A percentile compares a stretch with the other conserved stretches of the same genome.
These are phyloP conservation scores for Athetis lepigone DNA, from an alignment of 2,888 invertebrate species.

Conservation along the genomic window DNA sequence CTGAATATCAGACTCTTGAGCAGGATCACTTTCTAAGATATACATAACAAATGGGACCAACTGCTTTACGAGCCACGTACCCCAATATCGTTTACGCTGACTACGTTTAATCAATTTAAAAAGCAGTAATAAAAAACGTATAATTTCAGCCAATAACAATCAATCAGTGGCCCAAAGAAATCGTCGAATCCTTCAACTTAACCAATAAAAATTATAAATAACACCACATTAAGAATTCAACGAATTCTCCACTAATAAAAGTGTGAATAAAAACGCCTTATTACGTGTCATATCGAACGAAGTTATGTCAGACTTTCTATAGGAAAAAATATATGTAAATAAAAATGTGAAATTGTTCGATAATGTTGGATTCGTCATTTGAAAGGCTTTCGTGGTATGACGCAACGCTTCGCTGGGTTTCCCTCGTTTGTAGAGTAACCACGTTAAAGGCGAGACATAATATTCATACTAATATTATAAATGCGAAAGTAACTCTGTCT, in stretches of 20 bases:
- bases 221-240: constrained; percentile 10
- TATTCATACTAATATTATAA: no score
- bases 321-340: constrained; percentile 24
- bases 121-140: not conserved
- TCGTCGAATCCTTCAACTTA: not conserved
- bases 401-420: constrained; percentile 39
- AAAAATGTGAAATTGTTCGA: constrained; percentile 47
- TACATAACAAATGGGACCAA: no score
- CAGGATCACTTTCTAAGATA: no score
- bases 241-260: constrained; percentile 18
- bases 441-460: not conserved
- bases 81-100: no score
- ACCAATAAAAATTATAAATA: not conserved
- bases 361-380: constrained; percentile 49
- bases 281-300: constrained; percentile 27
- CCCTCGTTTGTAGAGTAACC: constrained; percentile 43
- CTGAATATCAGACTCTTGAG: no score
- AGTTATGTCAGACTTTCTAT: constrained; percentile 57
- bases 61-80: no score
- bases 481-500: no score
- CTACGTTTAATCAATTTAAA: no score
- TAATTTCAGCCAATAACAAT: not conserved
- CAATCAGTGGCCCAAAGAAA: constrained; percentile 4
- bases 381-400: constrained; percentile 57
- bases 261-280: constrained; percentile 19